phyloP scores from a whole-genome alignment of 2,797 vertebrate genomes.

The Alcedo atthis region DNA sequence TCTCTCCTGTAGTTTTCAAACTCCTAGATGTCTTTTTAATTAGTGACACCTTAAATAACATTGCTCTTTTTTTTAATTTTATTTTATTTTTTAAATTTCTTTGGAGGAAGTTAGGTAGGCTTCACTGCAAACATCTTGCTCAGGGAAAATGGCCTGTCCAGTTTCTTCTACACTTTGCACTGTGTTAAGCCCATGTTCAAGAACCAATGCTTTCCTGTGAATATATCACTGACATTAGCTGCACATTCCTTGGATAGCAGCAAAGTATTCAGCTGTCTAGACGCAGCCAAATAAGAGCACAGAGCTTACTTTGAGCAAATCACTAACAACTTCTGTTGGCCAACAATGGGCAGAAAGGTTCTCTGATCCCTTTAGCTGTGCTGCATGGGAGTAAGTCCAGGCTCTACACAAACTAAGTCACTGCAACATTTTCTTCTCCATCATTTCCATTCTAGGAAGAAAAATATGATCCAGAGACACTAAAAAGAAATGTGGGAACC shows the following conservation, averaged over 20 bases:
- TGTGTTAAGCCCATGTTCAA: conserved; percentile 31
- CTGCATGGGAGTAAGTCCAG: conserved; percentile 37
- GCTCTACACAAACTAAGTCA: neutral
- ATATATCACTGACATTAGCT: conserved; percentile 57
- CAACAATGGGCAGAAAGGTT: conserved; percentile 60
- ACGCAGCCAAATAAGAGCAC: conserved; percentile 74
- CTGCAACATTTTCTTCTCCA: conserved; percentile 22
- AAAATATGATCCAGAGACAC: conserved; percentile 9
- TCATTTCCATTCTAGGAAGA: conserved; percentile 69
- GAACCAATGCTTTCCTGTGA: conserved; percentile 51
- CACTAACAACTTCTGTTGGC: conserved; percentile 64
- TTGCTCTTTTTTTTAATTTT: neutral
- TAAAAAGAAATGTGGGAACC: conserved; percentile 11
- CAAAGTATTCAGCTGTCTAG: conserved; percentile 67
- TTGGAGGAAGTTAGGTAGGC: neutral
- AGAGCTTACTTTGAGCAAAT: conserved; percentile 68
- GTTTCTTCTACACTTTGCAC: conserved; percentile 7
- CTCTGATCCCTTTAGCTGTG: conserved; percentile 30
- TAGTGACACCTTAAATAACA: neutral
- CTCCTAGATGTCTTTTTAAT: neutral
- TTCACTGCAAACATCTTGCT: neutral
- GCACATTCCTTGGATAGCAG: conserved; percentile 71
- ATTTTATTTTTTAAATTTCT: neutral
- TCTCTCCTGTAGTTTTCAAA: neutral
- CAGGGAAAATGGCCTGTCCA: neutral